Conservation (phyloP, 2,797 vertebrate species). For the Acrocephalus scirpaceus region DNA sequence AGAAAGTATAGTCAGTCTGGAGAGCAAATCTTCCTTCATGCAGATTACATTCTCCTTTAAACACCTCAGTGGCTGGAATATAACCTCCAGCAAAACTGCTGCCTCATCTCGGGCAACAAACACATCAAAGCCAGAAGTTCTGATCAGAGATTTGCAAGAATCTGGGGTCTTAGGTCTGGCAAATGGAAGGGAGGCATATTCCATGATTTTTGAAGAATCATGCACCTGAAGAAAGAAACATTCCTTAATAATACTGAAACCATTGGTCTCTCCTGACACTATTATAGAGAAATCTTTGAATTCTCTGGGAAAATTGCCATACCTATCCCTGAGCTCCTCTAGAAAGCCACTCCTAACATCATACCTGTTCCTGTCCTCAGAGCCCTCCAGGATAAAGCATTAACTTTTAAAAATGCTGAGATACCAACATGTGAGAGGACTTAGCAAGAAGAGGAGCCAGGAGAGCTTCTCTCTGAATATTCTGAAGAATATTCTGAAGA, state of each 20-base stretch:
- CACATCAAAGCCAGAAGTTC: neutral
- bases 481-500: neutral
- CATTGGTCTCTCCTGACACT: neutral
- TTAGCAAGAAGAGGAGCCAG: neutral
- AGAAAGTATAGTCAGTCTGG: constrained; percentile 31
- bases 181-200: neutral
- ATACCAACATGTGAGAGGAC: neutral
- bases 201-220: neutral
- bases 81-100: constrained; percentile 5
- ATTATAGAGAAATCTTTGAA: neutral
- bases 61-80: neutral
- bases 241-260: neutral
- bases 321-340: neutral
- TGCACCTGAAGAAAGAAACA: neutral
- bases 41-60: constrained; percentile 24
- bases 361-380: neutral
- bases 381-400: neutral
- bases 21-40: neutral
- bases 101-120: neutral
- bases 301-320: neutral
- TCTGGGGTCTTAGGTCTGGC: neutral
- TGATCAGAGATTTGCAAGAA: neutral
- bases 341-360: neutral
- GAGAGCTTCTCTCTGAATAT: neutral
- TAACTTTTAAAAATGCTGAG: neutral